A percentile compares a stretch with the other conserved stretches of the same genome.
Evolutionary conservation across 2,113 vertebrate species (phyloP).

Genomic region (Alectura lathami): DNA sequence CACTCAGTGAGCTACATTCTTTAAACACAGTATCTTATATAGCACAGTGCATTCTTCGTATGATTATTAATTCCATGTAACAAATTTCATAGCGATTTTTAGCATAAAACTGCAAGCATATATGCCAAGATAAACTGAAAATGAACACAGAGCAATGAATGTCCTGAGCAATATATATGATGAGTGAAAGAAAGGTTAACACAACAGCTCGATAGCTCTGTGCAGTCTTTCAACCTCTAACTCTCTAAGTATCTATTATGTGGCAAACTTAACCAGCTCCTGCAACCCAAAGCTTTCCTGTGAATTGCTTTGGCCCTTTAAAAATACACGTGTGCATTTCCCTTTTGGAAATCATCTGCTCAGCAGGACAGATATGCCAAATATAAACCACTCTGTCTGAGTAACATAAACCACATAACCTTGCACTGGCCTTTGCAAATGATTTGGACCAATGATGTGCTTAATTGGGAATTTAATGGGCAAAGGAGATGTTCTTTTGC

Average conservation of each 20-base stretch:
- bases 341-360: background rate
- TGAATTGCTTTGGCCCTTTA: background rate
- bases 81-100: background rate
- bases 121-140: background rate
- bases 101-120: background rate
- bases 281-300: background rate
- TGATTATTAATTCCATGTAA: background rate
- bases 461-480: constrained; percentile 38
- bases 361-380: background rate
- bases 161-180: background rate
- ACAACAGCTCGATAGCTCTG: background rate
- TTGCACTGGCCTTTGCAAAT: constrained; percentile 12
- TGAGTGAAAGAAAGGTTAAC: background rate
- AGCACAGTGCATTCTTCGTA: background rate
- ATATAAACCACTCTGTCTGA: constrained; percentile 13
- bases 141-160: background rate
- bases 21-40: background rate
- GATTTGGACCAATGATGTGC: constrained; percentile 2
- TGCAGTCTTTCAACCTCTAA: background rate
- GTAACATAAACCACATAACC: background rate
- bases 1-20: background rate
- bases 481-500: background rate
- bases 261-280: background rate
- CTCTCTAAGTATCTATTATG: background rate
- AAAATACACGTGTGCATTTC: background rate